Conservation (phyloP, 2,888 invertebrate genomes). For the Cosmia trapezina region DNA sequence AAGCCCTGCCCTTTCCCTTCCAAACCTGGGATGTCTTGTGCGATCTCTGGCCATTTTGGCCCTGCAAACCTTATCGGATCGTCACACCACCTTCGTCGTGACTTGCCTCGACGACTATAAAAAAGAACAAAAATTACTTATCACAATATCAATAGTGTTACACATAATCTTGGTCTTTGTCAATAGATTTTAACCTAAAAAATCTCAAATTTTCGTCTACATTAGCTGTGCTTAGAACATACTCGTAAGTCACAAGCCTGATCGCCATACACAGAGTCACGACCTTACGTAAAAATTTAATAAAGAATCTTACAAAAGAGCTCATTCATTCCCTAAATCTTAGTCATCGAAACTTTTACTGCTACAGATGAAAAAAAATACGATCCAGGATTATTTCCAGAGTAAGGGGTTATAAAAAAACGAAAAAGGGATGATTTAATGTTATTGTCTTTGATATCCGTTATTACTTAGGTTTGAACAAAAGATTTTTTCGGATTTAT, state of each 20-base stretch:
- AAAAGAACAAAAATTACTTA: no score
- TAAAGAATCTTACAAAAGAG: conserved; percentile 47
- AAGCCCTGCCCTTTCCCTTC: no score
- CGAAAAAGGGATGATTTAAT: conserved; percentile 63
- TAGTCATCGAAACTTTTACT: conserved; percentile 62
- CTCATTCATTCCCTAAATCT: conserved; percentile 57
- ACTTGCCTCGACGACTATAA: no score
- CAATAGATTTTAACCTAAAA: no score
- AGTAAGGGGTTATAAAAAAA: conserved; percentile 62
- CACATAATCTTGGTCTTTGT: no score
- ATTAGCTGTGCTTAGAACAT: neutral
- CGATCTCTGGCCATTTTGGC: no score
- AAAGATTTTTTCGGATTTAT: conserved; percentile 64
- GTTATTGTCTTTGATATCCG: conserved; percentile 65
- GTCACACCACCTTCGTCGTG: no score
- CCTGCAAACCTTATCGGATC: no score
- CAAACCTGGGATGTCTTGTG: no score
- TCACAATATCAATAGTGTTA: no score
- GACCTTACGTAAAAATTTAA: conserved; percentile 36
- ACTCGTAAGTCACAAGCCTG: conserved; percentile 1
- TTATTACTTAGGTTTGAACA: conserved; percentile 64
- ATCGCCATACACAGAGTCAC: conserved; percentile 17
- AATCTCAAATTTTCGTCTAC: neutral
- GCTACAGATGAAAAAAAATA: conserved; percentile 56
- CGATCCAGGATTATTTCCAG: conserved; percentile 49